Base-by-base conservation (phyloP, 2,888 invertebrate species). In the Cotesia congregata region DNA sequence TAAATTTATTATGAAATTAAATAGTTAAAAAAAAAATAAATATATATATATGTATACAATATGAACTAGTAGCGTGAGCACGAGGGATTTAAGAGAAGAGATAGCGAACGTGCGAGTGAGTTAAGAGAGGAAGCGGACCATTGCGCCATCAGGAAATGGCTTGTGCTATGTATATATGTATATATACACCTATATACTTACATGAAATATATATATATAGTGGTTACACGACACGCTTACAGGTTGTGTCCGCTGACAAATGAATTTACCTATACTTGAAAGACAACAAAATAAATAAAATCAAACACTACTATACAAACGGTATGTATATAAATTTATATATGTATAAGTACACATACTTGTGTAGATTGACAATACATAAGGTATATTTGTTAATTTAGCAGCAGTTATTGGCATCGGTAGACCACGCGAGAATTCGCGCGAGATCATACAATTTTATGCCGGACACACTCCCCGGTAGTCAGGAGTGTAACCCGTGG, bases 101-200 rank as follows among this genome's bases (percentile, higher is more conserved):
- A 73, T 73, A 73, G 73, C 73, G 67, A 41, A 73, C 41, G 73
- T 41, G 67, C 50, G 73, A 73, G 73, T 50, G 73, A 73, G 73
- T 30, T 17, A 73, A 59, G 65, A 86, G 85, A 86, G 86, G 86
- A 86, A 86, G 84, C 85, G 83, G 81, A 81, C 85, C 84, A 87
- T 87, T 87, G 86, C 86, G 86, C 86, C 85, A 87, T 85, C 85
- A 85, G 87, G 86, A 87, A 87, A 85, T 86, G 83, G 84, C 84
- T 86, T 62, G 20, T 50, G 73, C 30, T 74, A 68, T 68, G 39
- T 64, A 62, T 62, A 69, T 39, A 69, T 75, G 69, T 70, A 68
- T 62, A 68, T 30, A 15, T 59, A 30, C 59, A 38, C 17, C 73
- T 77, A 59, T 69, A 60, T 74, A 60, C 65, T 59, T 67, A 73